Base-by-base conservation (phyloP, 2,797 vertebrate species). In the Carcharodon carcharias region DNA sequence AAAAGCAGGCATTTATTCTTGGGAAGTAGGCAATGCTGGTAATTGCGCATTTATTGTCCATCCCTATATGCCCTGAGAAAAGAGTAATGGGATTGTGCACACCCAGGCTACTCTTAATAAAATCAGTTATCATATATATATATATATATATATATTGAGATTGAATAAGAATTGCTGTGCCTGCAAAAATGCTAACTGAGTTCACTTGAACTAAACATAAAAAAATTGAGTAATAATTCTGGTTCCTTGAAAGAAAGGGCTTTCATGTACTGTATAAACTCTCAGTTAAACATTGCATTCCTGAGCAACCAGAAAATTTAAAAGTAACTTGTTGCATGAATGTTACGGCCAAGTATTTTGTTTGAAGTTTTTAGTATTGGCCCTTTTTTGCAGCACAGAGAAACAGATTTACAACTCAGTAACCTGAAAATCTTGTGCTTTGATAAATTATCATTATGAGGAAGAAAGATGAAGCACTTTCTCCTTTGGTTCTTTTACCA, bases 281-380 rank as follows among this genome's bases (percentile, higher is more conserved):
- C 50, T 6, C 45, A 95, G 67, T 54, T 73, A 95, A 69, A 56
- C 35, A 67, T 31, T 71, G 40, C 65, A 54, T 95, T 94, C 26
- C 12, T 69, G 67, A 95, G 45, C 69, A 71, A 69, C 28, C 94
- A 56, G 28, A 45, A 95, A 54, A 95, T 54, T 69, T 73, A 95
- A 95, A 67, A 95, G 94, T n/a, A 95, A 71, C 26, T 28, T 71
- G 6, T 26, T 45, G 93, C 93, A 69, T 56, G 94, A 77, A 93
- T 23, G 40, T 93, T 63, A 31, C 8, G 40, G 58, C 35, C n/a
- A 35, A 7, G 7, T 65, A 93, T 65, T 65, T 93, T 91, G 56
- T 35, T 8, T 58, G 4, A 92, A 9, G 18, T 7, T 65, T 91
- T 58, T 14, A 56, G 56, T 23, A 54, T 58, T 89, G 56, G 58